These are phyloP conservation scores for Harpagifer antarcticus DNA, from an alignment of 2,797 vertebrate species.

Conservation along the genomic window DNA sequence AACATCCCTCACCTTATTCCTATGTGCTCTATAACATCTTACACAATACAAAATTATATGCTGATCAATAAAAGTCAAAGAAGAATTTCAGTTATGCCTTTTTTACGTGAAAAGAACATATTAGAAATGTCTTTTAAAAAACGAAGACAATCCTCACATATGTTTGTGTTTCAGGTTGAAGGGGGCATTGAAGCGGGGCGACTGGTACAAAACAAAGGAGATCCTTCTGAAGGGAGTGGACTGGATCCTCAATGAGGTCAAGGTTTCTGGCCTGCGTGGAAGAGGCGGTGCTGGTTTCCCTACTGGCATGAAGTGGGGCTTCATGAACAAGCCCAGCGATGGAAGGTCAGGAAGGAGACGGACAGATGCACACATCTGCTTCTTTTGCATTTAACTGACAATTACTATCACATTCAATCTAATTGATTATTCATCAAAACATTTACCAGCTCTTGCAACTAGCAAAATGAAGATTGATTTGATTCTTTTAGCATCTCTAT, in stretches of 20 bases:
- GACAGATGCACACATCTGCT: neutral
- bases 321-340: conserved; percentile 98
- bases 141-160: neutral
- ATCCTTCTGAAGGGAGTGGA: conserved; percentile 95
- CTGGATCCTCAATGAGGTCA: conserved; percentile 96
- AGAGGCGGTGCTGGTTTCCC: conserved; percentile 96
- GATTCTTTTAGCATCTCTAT: neutral
- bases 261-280: conserved; percentile 92
- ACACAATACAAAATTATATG: neutral
- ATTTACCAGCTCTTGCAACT: neutral
- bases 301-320: conserved; percentile 98
- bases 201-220: conserved; percentile 99
- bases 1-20: conserved; percentile 6
- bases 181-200: conserved; percentile 91
- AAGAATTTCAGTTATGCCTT: neutral
- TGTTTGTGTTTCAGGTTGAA: conserved; percentile 85
- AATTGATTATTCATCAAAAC: neutral
- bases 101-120: neutral
- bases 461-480: neutral
- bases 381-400: neutral
- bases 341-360: conserved; percentile 85
- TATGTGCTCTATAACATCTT: neutral
- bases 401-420: neutral
- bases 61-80: neutral
- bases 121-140: neutral